These are phyloP conservation scores for Nipponia nippon DNA, from an alignment of 2,113 vertebrate genomes.

Conservation along the genomic window DNA sequence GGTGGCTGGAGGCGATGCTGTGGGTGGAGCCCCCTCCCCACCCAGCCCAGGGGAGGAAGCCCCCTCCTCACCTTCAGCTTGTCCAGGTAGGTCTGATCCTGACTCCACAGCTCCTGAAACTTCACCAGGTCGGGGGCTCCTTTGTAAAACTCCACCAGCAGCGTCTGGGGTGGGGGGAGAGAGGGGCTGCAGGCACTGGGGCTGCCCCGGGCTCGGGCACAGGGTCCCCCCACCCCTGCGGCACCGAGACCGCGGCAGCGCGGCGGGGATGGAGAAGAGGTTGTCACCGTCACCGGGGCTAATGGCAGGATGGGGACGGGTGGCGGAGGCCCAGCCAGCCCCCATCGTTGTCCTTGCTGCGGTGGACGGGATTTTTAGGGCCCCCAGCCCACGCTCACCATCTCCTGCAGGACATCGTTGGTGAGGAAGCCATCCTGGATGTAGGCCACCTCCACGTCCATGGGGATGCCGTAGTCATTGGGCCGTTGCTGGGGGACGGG, in stretches of 20 bases:
- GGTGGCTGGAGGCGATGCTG: background rate
- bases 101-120: constrained; percentile 89
- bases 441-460: constrained; percentile 92
- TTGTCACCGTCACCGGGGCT: background rate
- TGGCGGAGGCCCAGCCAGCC: background rate
- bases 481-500: constrained; percentile 83
- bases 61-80: constrained; percentile 86
- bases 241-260: rapidly evolving
- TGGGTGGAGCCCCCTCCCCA: background rate
- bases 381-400: constrained; percentile 73
- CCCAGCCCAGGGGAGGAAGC: background rate
- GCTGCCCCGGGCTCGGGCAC: rapidly evolving
- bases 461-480: constrained; percentile 93
- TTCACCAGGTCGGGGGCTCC: constrained; percentile 87
- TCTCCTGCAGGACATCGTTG: constrained; percentile 92
- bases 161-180: constrained; percentile 70
- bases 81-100: constrained; percentile 89
- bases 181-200: background rate
- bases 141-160: constrained; percentile 92
- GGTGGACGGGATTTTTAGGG: rapidly evolving
- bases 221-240: rapidly evolving
- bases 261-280: background rate
- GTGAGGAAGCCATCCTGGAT: constrained; percentile 94
- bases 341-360: rapidly evolving
- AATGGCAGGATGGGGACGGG: rapidly evolving